Base-by-base conservation (phyloP, 2,113 vertebrate species). In the Barbus barbus region DNA sequence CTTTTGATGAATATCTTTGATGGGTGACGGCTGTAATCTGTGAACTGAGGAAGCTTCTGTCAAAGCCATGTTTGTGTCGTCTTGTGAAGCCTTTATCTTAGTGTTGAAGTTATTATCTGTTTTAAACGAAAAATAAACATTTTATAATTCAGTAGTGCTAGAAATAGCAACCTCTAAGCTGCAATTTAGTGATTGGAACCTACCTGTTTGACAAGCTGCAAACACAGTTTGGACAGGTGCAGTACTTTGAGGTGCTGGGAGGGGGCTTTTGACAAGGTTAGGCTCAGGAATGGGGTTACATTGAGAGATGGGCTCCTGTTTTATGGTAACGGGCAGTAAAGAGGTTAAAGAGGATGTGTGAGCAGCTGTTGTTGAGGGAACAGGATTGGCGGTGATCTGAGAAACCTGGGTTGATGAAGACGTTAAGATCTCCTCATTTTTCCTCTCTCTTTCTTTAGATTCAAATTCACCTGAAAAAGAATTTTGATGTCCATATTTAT, bases 241-340 rank as follows among this genome's bases (percentile, higher is more conserved):
- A 4, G 41, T 3, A 44, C 41, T 44, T 44, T 44, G 41, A 44
- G 38, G 38, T 41, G 9, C 41, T 44, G 11, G 41, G 11, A 44
- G 41, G 41, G 41, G 41, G 41, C 41, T 44, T 44, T 44, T 44
- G 41, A 44, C 41, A 12, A 44, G 41, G 41, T 44, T 44, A 44
- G 41, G 41, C 85, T 71, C 94, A 81, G 86, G 82, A 82, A 63
- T 85, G 72, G 73, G 14, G 0, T 75, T 61, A 72, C 87, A 91
- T 0, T 96, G 95, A 86, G 96, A 97, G 69, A 88, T 71, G 56
- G 95, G 95, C 89, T 99, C 98, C 90, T 92, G 92, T 91, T 98
- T 98, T 86, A 98, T 90, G 18, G 90, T 88, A 28, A 96, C 4
- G 0, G 93, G 93, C 0, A 58, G 2, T 0, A 84, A 46, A 56